phyloP scores from a whole-genome alignment of 2,797 vertebrate genomes.

The Tapirus indicus region DNA sequence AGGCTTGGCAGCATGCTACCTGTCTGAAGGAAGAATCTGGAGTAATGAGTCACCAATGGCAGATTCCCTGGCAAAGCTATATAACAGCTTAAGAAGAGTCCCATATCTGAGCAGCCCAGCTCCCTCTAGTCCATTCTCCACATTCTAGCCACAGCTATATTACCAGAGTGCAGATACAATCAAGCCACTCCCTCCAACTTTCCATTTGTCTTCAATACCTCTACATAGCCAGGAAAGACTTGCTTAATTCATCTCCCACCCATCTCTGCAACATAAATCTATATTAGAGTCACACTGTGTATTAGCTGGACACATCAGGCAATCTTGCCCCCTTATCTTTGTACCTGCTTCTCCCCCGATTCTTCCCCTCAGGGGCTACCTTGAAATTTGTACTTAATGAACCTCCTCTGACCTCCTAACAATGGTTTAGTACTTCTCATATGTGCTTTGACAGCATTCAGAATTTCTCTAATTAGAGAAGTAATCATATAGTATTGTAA shows the following conservation, averaged over 20 bases:
- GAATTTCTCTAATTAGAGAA: not conserved
- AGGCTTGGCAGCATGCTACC: not conserved
- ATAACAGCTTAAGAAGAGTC: not conserved
- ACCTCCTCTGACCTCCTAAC: not conserved
- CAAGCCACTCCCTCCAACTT: not conserved
- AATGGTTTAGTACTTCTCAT: not conserved
- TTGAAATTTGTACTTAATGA: not conserved
- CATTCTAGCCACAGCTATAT: not conserved
- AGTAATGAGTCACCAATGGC: not conserved
- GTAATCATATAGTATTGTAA: not conserved
- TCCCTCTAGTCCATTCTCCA: not conserved
- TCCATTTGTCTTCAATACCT: not conserved
- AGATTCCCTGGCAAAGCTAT: not conserved
- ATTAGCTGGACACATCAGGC: too few species aligned
- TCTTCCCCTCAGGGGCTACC: not conserved
- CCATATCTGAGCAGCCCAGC: accelerated
- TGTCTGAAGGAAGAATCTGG: not conserved
- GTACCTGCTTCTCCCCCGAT: not conserved
- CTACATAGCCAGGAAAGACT: not conserved
- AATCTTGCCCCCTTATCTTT: not conserved
- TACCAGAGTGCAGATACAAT: not conserved
- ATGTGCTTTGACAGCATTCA: not conserved
- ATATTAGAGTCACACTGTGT: too few species aligned
- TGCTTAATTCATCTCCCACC: not conserved
- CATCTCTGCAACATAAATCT: not conserved